A percentile compares a stretch with the other conserved stretches of the same genome.
These are phyloP conservation scores for Erebia aethiops DNA, from an alignment of 2,888 invertebrate species.

Conservation along the genomic window DNA sequence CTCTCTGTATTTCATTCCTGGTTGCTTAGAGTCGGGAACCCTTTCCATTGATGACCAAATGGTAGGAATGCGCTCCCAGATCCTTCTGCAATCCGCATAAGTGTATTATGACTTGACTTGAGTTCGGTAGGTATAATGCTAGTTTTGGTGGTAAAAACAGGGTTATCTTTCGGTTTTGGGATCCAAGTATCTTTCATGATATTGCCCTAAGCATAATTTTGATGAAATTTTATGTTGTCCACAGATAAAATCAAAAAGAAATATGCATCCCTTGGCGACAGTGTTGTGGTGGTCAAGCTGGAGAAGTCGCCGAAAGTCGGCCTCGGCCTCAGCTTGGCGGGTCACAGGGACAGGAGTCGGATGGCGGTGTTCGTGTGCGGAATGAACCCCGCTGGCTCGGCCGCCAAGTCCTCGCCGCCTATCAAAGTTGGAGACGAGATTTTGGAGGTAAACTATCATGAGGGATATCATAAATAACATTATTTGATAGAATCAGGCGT, in stretches of 20 bases:
- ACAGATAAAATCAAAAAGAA: constrained; percentile 96
- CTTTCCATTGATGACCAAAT: too few relatives aligned
- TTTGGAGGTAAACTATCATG: constrained; percentile 86
- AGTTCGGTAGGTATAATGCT: too few relatives aligned
- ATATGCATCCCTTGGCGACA: constrained; percentile 90
- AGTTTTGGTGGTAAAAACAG: too few relatives aligned
- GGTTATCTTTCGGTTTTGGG: too few relatives aligned
- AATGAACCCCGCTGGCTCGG: constrained; percentile 94
- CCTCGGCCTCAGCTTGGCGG: constrained; percentile 96
- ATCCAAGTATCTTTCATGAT: too few relatives aligned
- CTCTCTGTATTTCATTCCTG: too few relatives aligned
- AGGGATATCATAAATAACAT: neutral
- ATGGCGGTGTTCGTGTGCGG: constrained; percentile 99
- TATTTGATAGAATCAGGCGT: too few relatives aligned
- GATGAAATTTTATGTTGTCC: constrained; percentile 43
- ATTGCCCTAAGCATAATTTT: too few relatives aligned
- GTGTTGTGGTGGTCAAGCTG: constrained; percentile 88
- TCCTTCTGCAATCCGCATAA: too few relatives aligned
- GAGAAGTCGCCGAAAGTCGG: constrained; percentile 89
- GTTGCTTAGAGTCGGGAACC: too few relatives aligned
- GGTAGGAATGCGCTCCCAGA: too few relatives aligned
- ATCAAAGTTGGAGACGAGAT: constrained; percentile 97
- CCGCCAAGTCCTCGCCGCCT: constrained; percentile 87
- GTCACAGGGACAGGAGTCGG: constrained; percentile 95
- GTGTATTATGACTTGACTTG: too few relatives aligned